phyloP scores from a whole-genome alignment of 2,797 vertebrate genomes.

The Phrynocephalus guinanensis region DNA sequence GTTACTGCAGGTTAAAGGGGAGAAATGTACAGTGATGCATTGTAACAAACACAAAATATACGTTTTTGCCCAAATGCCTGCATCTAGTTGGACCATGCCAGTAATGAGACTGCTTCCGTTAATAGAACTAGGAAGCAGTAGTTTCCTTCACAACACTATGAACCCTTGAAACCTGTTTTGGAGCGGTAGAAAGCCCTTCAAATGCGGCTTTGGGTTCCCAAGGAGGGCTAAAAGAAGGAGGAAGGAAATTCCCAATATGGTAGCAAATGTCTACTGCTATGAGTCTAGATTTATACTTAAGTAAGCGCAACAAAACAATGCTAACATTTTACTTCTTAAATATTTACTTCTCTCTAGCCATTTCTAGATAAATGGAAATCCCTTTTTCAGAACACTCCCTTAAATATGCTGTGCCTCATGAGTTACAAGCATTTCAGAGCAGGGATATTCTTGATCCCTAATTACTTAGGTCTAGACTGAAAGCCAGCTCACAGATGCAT shows the following conservation, averaged over 20 bases:
- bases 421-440: not conserved
- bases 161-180: not conserved
- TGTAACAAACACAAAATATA: not conserved
- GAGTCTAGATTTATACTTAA: not conserved
- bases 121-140: not conserved
- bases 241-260: not conserved
- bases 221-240: not conserved
- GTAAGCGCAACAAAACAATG: not conserved
- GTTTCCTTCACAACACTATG: not conserved
- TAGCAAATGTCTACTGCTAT: not conserved
- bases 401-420: not conserved
- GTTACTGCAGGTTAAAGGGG: not conserved
- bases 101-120: not conserved
- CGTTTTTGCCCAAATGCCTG: not conserved
- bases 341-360: not conserved
- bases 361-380: slow-evolving; percentile 11
- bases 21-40: not conserved
- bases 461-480: slow-evolving; percentile 18
- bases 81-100: not conserved
- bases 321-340: not conserved
- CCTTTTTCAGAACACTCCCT: not conserved
- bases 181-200: not conserved
- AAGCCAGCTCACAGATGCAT: not conserved
- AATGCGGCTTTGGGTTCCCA: not conserved
- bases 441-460: not conserved